Evolutionary conservation across 2,113 vertebrate genomes (phyloP), one percentile per base, ranked within the genome.

Genomic region (Lepisosteus oculatus): DNA sequence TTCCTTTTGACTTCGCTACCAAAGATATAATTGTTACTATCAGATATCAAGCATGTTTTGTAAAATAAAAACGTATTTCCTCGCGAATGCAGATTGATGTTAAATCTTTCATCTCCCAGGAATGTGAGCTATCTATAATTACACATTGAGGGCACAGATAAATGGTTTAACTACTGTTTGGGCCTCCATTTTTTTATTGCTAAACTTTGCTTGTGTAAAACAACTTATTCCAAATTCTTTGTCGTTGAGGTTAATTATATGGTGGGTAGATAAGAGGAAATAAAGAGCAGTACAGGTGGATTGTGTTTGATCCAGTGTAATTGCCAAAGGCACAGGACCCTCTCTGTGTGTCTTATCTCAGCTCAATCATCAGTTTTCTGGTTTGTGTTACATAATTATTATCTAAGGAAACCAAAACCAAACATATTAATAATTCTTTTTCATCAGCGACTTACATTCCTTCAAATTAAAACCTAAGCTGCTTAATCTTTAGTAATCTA

Each of bases 81-180:
- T 59, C 3, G n/a, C 12, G n/a, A 59, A 59, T 14, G n/a, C 3
- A 59, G 56, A 59, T 59, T 59, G 56, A n/a, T 12, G 56, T 59
- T 14, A 59, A 12, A 59, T 12, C n/a, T 59, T 59, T 59, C 56
- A 59, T 59, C 56, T 59, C 11, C 12, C 13, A 14, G 56, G 56
- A 59, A 59, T 59, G 56, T 12, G n/a, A 59, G 56, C 56, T 59
- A 59, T 59, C 56, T 59, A 4, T 59, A 59, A 59, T 59, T 59
- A 59, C 56, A 59, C 56, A 14, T 12, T 59, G 56, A 12, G 56
- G 56, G 56, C 47, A 59, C 11, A 13, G 56, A 59, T 59, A 59
- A 59, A 12, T 59, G n/a, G 11, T 59, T 59, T 59, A 59, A 59
- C 7, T 59, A 59, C 56, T 59, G 56, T 59, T 59, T 59, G 56